These are phyloP conservation scores for Leptopilina myrica DNA, from an alignment of 2,888 invertebrate species.

Conservation along the genomic window DNA sequence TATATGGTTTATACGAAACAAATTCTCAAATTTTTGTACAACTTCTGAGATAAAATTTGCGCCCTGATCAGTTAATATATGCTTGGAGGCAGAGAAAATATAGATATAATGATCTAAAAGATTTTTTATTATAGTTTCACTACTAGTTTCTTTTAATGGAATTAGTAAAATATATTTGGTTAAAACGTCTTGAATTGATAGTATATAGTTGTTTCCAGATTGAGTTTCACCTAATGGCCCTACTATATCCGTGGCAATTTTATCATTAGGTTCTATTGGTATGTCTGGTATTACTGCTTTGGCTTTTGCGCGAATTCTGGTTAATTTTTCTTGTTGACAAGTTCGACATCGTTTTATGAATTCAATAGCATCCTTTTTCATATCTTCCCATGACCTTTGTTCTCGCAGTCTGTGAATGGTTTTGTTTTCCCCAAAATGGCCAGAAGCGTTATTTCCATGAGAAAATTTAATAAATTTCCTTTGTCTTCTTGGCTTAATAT, in stretches of 20 bases:
- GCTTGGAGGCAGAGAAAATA: slow-evolving; percentile 1
- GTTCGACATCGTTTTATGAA: background rate
- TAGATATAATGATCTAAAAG: background rate
- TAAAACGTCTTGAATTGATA: slow-evolving; percentile 10
- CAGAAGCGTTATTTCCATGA: background rate
- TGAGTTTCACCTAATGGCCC: background rate
- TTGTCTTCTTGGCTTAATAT: background rate
- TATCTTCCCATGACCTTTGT: background rate
- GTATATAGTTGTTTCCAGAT: background rate
- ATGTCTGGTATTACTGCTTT: background rate
- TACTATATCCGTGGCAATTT: background rate
- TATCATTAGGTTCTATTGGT: background rate
- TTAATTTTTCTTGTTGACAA: background rate
- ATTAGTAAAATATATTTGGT: background rate
- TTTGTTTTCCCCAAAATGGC: background rate
- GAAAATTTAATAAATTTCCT: background rate
- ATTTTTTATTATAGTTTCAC: background rate
- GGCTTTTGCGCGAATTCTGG: background rate
- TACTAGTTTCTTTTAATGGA: background rate
- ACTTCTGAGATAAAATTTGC: background rate
- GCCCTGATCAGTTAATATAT: slow-evolving; percentile 1
- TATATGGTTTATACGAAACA: background rate
- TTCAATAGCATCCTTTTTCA: background rate
- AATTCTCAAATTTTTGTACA: background rate
- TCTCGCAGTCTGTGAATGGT: background rate